Conservation (phyloP, 2,113 vertebrate species). For the Corapipo altera region DNA sequence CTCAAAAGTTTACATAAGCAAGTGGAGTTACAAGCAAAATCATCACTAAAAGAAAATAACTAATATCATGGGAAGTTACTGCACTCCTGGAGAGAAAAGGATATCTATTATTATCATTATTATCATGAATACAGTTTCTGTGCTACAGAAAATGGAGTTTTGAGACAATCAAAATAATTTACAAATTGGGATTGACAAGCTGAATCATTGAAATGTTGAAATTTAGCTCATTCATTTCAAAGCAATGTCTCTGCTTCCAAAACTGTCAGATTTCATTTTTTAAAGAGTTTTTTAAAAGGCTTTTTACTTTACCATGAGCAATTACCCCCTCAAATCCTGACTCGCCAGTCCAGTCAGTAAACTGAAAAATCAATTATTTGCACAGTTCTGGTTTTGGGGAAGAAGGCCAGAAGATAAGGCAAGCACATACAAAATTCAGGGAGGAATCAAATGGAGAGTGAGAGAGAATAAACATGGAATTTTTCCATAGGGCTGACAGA, state of each 20-base stretch:
- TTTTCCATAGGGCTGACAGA: not conserved
- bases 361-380: constrained; percentile 28
- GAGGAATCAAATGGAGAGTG: not conserved
- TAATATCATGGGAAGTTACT: not conserved
- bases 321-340: not conserved
- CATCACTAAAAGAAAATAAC: not conserved
- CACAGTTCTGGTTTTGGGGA: not conserved
- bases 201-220: not conserved
- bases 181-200: constrained; percentile 16
- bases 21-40: not conserved
- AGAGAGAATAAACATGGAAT: not conserved
- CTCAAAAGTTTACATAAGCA: not conserved
- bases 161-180: constrained; percentile 17
- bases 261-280: constrained; percentile 29
- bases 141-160: not conserved
- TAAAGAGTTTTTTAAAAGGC: not conserved
- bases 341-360: not conserved
- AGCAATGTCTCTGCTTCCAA: not conserved
- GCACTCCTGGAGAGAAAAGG: not conserved
- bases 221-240: not conserved
- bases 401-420: not conserved
- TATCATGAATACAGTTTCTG: not conserved
- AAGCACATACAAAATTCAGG: not conserved
- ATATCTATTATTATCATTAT: not conserved
- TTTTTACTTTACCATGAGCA: constrained; percentile 12